A percentile compares a stretch with the other conserved stretches of the same genome.
Conservation (phyloP, 1,140 invertebrate genomes). For the Neodiprion pinetum region DNA sequence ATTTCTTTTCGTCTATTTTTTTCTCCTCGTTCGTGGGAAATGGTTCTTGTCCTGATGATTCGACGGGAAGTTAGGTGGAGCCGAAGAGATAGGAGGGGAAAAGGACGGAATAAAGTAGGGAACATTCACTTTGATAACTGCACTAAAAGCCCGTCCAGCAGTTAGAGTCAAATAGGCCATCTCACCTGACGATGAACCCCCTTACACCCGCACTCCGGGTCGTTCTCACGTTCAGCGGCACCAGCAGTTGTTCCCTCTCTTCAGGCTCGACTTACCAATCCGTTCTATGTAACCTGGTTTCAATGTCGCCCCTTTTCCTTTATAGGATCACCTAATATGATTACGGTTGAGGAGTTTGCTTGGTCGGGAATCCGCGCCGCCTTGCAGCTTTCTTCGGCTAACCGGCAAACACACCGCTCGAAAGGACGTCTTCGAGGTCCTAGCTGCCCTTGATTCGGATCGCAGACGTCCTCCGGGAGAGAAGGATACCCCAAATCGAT, state of each 20-base stretch:
- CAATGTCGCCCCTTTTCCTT: constrained; percentile 4
- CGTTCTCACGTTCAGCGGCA: neutral
- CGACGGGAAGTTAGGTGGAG: no score
- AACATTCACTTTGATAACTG: constrained; percentile 16
- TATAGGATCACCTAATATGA: constrained; percentile 5
- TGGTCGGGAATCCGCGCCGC: neutral
- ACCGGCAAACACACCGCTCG: no score
- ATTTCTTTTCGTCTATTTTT: no score
- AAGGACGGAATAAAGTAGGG: constrained; percentile 6
- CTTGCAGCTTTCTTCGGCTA: neutral
- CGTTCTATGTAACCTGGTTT: neutral
- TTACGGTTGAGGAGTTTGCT: neutral
- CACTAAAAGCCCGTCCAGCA: constrained; percentile 11
- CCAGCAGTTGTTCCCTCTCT: neutral
- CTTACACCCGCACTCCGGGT: neutral
- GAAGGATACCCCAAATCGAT: no score
- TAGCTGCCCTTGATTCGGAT: no score
- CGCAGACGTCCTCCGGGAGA: no score
- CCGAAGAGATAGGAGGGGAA: neutral
- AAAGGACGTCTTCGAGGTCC: no score
- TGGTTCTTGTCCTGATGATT: no score
- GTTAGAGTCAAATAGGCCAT: constrained; percentile 16
- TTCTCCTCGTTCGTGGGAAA: no score
- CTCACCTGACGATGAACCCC: constrained; percentile 6
- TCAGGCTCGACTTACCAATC: neutral